Evolutionary conservation across 1,140 invertebrate genomes (phyloP).

Genomic region (Heliconius nattereri): DNA sequence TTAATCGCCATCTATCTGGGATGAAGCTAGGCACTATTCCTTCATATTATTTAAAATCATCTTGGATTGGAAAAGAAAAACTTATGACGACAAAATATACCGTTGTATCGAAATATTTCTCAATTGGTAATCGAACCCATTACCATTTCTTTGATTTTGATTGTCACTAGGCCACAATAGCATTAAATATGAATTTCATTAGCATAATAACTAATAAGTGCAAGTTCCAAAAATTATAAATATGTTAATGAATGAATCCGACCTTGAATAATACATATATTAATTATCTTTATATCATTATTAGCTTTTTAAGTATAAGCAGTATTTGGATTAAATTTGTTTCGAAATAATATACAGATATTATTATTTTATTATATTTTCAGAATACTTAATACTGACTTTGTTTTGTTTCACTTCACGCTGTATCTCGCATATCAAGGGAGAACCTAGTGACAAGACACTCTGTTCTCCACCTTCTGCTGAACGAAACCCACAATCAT

Average conservation of each 20-base stretch:
- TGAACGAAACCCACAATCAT: no score
- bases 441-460: no score
- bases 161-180: neutral
- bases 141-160: neutral
- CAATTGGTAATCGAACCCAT: neutral
- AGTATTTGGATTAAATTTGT: neutral
- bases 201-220: neutral
- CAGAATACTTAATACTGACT: neutral
- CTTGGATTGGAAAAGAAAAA: no score
- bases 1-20: no score
- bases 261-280: neutral
- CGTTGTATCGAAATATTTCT: neutral
- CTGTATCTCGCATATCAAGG: no score
- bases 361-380: neutral
- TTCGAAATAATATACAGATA: neutral
- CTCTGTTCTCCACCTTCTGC: no score
- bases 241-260: neutral
- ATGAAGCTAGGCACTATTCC: no score
- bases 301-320: neutral
- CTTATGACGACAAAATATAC: no score
- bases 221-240: neutral
- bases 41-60: no score
- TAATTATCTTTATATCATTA: constrained; percentile 1
- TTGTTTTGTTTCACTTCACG: no score
- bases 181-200: neutral